Conservation (phyloP, 2,113 vertebrate species). For the Gasterosteus aculeatus region DNA sequence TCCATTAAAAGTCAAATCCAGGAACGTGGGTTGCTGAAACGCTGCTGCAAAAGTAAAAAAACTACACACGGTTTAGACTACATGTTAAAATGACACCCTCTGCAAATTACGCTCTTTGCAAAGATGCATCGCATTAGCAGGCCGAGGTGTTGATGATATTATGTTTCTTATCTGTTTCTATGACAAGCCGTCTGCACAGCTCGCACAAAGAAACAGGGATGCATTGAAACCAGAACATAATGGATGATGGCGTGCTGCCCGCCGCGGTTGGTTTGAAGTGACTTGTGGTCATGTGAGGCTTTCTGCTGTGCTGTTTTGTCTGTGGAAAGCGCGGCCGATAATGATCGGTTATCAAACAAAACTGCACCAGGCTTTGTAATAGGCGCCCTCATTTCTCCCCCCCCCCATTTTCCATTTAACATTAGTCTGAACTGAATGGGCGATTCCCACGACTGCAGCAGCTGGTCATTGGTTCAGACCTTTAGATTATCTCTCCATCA, state of each 20-base stretch:
- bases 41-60: background rate
- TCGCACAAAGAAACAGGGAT: conserved; percentile 12
- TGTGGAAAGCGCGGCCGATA: conserved; percentile 48
- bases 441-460: background rate
- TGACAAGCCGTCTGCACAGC: conserved; percentile 9
- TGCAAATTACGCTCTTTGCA: background rate
- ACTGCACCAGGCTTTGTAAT: conserved; percentile 33
- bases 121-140: background rate
- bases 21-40: background rate
- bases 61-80: background rate
- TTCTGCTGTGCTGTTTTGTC: conserved; percentile 35
- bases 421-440: background rate
- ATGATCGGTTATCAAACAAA: conserved; percentile 52
- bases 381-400: background rate
- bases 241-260: conserved; percentile 30
- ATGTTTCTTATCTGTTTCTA: background rate
- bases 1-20: background rate
- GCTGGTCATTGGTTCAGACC: background rate
- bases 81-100: conserved; percentile 11
- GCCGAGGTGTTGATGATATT: background rate
- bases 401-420: background rate
- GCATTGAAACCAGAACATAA: conserved; percentile 27
- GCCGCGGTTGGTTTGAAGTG: conserved; percentile 37
- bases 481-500: background rate
- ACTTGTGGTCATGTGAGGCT: conserved; percentile 26